Evolutionary conservation across 2,113 vertebrate genomes (phyloP), one percentile per base, ranked within the genome.

Genomic region (Lepus timidus): DNA sequence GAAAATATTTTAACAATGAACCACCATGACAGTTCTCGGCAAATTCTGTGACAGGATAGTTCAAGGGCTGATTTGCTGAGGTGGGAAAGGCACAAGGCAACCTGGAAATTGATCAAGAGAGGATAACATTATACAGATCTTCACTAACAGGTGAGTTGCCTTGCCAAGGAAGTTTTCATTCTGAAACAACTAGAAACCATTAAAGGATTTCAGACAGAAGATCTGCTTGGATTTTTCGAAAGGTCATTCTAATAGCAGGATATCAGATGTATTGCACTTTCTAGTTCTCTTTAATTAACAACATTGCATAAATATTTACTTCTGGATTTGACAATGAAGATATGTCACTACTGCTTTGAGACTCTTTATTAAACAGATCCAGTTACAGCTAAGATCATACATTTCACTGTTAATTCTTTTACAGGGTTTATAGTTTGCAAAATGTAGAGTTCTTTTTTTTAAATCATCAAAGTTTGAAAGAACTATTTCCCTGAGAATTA

Each of bases 191-290:
- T 3, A 22, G 19, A 88, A 78, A 61, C 11, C 22, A 49, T 3
- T 62, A 55, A n/a, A 62, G 1, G 6, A 7, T 3, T 97, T 87
- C 70, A 52, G 49, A 94, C 27, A 75, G 9, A 90, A 79, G 44
- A 22, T 71, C 8, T 93, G 9, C 55, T 31, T 64, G 64, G 3
- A 17, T 29, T 22, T 87, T 85, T 71, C 17, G 27, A 83, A 73
- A 91, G 8, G 9, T 52, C n/a, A 86, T 49, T 65, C 27, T 88
- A 85, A 88, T 25, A 25, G 12, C 4, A 88, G 36, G 65, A 31
- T 39, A 9, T 3, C 33, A 51, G 67, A 76, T 33, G 29, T 1
- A 64, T 62, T 75, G 14, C 20, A 80, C 33, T 93, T 73, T 23
- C 20, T 36, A 55, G 6, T 13, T 89, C 16, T 83, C 51, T 62